These are phyloP conservation scores for Phytoseiulus persimilis DNA, from an alignment of 2,888 invertebrate species.

Conservation along the genomic window DNA sequence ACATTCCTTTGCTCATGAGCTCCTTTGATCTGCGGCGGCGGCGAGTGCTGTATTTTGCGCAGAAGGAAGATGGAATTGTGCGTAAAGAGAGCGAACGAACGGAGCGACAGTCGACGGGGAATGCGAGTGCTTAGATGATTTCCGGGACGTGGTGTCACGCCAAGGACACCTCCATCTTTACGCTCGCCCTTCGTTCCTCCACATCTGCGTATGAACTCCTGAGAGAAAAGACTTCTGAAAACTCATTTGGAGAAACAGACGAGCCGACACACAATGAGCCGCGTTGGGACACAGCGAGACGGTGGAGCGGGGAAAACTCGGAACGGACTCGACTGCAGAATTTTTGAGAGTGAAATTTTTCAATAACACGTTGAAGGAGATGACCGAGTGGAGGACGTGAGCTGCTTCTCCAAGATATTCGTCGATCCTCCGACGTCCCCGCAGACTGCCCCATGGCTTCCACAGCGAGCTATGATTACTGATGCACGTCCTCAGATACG, in stretches of 20 bases:
- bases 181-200: not conserved
- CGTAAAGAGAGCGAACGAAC: not conserved
- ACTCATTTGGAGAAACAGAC: not conserved
- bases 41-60: not conserved
- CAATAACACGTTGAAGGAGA: not conserved
- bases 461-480: not conserved
- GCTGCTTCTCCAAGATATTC: not conserved
- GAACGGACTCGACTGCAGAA: not conserved
- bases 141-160: not conserved
- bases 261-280: not conserved
- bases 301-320: not conserved
- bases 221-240: not conserved
- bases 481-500: not conserved
- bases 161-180: not conserved
- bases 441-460: not conserved
- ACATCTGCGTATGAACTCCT: not conserved
- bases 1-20: constrained; percentile 5
- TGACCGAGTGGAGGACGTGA: not conserved
- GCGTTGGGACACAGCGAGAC: not conserved
- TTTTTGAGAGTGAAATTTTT: not conserved
- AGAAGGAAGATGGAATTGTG: not conserved
- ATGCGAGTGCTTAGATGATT: constrained; percentile 5
- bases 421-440: not conserved
- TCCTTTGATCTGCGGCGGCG: constrained; percentile 5
- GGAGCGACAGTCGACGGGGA: not conserved